Conservation (phyloP, 2,113 vertebrate genomes). For the Peucedramus taeniatus region DNA sequence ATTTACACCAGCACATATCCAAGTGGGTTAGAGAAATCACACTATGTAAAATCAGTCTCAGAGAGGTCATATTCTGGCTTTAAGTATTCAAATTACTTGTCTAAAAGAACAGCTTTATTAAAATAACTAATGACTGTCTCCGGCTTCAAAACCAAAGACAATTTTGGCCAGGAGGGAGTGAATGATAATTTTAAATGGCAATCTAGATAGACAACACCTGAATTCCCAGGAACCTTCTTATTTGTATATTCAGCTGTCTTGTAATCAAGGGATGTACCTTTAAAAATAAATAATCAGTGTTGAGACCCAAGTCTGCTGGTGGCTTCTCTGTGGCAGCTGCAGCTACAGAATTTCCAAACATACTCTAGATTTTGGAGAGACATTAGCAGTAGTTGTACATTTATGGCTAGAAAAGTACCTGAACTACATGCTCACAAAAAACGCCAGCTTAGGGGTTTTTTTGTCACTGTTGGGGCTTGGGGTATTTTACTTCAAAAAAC, state of each 20-base stretch:
- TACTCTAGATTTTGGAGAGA: not conserved
- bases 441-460: accelerated
- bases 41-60: not conserved
- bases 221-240: not conserved
- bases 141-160: not conserved
- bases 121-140: not conserved
- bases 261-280: not conserved
- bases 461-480: not conserved
- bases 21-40: not conserved
- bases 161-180: not conserved
- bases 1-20: not conserved
- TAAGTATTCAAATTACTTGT: not conserved
- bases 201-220: not conserved
- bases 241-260: not conserved
- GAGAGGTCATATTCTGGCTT: not conserved
- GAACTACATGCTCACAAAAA: not conserved
- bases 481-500: not conserved
- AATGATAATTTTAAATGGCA: not conserved
- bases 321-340: not conserved
- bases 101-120: not conserved
- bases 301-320: not conserved
- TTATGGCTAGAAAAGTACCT: not conserved
- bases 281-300: not conserved
- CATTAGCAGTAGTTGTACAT: not conserved
- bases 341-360: not conserved